These are phyloP conservation scores for Drosophila erecta DNA, from an alignment of 1,140 invertebrate species.

Conservation along the genomic window DNA sequence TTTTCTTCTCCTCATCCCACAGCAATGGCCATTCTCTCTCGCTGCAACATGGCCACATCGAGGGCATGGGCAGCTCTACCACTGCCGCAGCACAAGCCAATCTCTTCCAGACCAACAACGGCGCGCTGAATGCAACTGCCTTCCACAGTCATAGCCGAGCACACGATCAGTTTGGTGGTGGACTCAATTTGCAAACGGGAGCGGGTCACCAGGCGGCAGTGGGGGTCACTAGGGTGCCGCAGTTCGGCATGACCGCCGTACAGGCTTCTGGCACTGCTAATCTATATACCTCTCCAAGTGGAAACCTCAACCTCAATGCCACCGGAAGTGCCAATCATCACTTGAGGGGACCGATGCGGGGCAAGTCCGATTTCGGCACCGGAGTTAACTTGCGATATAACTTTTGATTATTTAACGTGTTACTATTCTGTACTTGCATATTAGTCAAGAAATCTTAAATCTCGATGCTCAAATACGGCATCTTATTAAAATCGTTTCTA, in stretches of 20 bases:
- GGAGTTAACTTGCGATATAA: conserved; percentile 50
- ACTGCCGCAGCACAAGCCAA: conserved; percentile 43
- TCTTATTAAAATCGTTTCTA: not conserved
- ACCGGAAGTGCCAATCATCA: conserved; percentile 57
- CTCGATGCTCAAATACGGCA: too few relatives aligned
- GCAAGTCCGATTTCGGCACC: conserved; percentile 54
- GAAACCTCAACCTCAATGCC: conserved; percentile 57
- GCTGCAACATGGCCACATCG: conserved; percentile 55
- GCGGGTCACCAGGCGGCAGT: conserved; percentile 53
- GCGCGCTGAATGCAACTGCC: conserved; percentile 39
- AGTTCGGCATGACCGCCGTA: conserved; percentile 58
- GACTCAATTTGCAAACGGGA: conserved; percentile 41
- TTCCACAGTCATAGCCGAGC: conserved; percentile 50
- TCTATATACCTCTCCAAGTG: conserved; percentile 59
- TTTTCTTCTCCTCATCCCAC: not conserved
- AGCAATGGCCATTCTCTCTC: conserved; percentile 62
- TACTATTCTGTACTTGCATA: not conserved
- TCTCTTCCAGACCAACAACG: conserved; percentile 37
- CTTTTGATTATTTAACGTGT: conserved; percentile 37
- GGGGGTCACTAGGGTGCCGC: conserved; percentile 51
- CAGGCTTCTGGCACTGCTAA: conserved; percentile 54
- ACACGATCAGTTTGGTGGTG: conserved; percentile 55
- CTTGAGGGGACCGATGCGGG: conserved; percentile 55
- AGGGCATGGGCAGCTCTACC: conserved; percentile 43
- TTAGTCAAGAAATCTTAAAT: too few relatives aligned